Evolutionary conservation across 2,797 vertebrate species (phyloP).

Genomic region (Amazona finschi): DNA sequence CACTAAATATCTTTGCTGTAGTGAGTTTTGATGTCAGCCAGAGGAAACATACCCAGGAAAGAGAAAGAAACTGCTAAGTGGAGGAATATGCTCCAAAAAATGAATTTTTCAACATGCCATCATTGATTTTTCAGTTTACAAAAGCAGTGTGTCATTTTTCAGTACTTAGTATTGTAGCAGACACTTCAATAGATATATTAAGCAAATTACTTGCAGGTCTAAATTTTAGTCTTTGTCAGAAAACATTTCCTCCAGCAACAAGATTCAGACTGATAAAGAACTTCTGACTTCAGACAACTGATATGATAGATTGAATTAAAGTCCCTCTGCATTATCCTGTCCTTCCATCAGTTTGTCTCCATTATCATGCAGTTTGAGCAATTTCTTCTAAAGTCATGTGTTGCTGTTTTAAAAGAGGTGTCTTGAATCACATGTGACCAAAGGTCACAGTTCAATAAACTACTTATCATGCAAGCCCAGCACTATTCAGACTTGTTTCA

Average conservation of each 20-base stretch:
- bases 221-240: neutral
- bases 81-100: neutral
- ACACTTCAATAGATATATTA: neutral
- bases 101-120: neutral
- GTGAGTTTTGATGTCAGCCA: neutral
- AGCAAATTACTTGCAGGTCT: neutral
- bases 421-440: neutral
- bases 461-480: neutral
- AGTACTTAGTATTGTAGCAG: constrained; percentile 25
- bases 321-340: neutral
- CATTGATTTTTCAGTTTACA: constrained; percentile 15
- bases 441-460: neutral
- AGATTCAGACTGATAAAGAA: neutral
- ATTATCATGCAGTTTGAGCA: neutral
- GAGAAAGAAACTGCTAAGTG: neutral
- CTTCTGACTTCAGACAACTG: neutral
- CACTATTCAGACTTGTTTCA: neutral
- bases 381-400: neutral
- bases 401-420: neutral
- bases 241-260: neutral
- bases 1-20: constrained; percentile 2
- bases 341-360: neutral
- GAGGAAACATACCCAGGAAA: neutral
- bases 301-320: neutral
- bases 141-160: constrained; percentile 31